Conservation (phyloP, 1,140 invertebrate genomes). For the Lysiphlebus fabarum region DNA sequence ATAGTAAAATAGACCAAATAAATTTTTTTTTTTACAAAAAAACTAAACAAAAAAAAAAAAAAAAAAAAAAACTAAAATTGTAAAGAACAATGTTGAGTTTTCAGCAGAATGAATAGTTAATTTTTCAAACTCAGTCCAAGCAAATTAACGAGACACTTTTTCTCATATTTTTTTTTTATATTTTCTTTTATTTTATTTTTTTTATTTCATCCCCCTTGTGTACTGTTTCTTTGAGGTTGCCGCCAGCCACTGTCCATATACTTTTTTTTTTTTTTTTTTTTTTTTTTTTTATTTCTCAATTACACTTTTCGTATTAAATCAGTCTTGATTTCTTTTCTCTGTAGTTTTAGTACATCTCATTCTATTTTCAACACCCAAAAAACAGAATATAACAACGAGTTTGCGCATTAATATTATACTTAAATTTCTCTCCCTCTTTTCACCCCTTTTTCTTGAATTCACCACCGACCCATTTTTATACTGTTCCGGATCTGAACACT, state of each 20-base stretch:
- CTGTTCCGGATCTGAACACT: background rate
- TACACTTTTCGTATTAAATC: slow-evolving; percentile 11
- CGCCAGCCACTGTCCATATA: slow-evolving; percentile 5
- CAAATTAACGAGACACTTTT: slow-evolving; percentile 14
- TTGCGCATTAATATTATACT: slow-evolving; percentile 5
- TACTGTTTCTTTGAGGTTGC: slow-evolving; percentile 10
- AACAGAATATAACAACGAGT: background rate
- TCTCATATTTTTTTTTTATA: background rate
- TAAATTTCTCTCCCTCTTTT: background rate
- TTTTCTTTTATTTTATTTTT: slow-evolving; percentile 6
- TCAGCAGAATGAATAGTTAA: slow-evolving; percentile 9
- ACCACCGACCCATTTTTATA: background rate
- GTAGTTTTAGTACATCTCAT: background rate
- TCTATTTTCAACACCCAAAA: slow-evolving; percentile 4
- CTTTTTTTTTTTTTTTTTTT: too few species aligned
- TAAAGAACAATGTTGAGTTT: background rate
- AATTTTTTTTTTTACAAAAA: too few species aligned
- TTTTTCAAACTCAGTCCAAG: slow-evolving; percentile 14
- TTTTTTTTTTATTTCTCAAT: background rate
- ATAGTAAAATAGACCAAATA: background rate
- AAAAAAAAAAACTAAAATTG: background rate
- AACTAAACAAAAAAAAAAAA: background rate
- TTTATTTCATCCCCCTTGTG: slow-evolving; percentile 3
- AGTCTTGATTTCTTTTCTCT: slow-evolving; percentile 8
- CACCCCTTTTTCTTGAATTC: background rate